Evolutionary conservation across 2,797 vertebrate genomes (phyloP).

Genomic region (Garrulus glandarius): DNA sequence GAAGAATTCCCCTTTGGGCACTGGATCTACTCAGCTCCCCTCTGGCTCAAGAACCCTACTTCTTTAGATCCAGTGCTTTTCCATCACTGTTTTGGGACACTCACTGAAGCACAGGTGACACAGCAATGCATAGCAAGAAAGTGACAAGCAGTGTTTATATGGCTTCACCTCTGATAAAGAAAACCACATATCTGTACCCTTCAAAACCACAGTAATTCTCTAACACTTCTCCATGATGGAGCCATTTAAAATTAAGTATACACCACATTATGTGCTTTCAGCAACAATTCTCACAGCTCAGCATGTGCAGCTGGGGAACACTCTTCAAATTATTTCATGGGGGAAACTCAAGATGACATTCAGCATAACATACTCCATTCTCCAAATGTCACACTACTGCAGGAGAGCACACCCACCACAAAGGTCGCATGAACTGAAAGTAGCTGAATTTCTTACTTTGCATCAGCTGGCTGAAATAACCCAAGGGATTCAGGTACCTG

Average conservation of each 20-base stretch:
- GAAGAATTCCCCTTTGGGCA: background rate
- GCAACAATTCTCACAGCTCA: constrained; percentile 22
- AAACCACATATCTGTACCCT: background rate
- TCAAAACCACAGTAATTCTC: background rate
- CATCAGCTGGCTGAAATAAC: background rate
- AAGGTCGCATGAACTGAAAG: background rate
- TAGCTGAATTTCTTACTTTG: background rate
- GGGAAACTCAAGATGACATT: constrained; percentile 16
- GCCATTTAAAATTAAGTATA: constrained; percentile 8
- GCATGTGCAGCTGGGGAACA: background rate
- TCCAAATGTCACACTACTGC: background rate
- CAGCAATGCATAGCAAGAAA: background rate
- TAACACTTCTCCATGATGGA: background rate
- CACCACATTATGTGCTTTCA: background rate
- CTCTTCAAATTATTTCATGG: constrained; percentile 37
- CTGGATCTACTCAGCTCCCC: background rate
- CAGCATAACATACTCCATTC: background rate
- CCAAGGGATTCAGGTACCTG: background rate
- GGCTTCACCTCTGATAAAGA: background rate
- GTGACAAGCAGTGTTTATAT: background rate
- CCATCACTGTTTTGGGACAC: background rate
- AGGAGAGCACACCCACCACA: background rate
- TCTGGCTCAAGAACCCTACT: background rate
- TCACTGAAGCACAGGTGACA: background rate
- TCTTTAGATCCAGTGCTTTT: background rate